Evolutionary conservation across 2,888 invertebrate genomes (phyloP).

Genomic region (Polylopha cassiicola): DNA sequence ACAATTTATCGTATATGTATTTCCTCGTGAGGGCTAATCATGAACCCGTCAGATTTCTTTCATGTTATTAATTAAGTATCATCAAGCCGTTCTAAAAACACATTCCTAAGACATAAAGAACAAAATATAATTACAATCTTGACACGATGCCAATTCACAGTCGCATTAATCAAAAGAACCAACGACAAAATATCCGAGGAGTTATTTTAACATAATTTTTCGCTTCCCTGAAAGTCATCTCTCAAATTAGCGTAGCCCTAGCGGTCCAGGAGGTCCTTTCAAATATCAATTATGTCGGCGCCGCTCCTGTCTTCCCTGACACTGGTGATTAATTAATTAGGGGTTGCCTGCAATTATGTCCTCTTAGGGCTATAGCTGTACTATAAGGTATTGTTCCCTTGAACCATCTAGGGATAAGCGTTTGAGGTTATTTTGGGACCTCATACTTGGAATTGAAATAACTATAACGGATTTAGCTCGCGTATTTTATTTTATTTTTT

Average conservation of each 20-base stretch:
- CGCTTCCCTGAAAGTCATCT: constrained; percentile 43
- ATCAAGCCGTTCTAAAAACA: too few species aligned
- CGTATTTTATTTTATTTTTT: too few species aligned
- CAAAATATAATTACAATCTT: constrained; percentile 7
- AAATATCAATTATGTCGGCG: constrained; percentile 71
- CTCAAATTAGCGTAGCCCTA: constrained; percentile 50
- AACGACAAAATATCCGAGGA: constrained; percentile 19
- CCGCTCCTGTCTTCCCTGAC: constrained; percentile 48
- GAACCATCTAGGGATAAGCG: constrained; percentile 8
- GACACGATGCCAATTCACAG: constrained; percentile 12
- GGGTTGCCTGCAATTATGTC: constrained; percentile 65
- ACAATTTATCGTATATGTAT: too few species aligned
- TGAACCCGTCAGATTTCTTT: too few species aligned
- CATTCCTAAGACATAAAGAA: too few species aligned
- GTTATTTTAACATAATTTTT: constrained; percentile 33
- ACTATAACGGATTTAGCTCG: too few species aligned
- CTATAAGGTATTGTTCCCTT: constrained; percentile 34
- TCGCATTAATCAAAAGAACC: constrained; percentile 21
- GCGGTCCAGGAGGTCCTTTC: constrained; percentile 59
- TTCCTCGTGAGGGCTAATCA: too few species aligned
- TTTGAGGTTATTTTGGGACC: too few species aligned
- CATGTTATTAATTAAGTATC: too few species aligned
- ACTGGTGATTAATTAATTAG: constrained; percentile 74
- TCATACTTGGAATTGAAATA: too few species aligned
- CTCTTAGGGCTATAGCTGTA: constrained; percentile 42